Base-by-base conservation (phyloP, 2,888 invertebrate species). In the Coecobrya sp. region DNA sequence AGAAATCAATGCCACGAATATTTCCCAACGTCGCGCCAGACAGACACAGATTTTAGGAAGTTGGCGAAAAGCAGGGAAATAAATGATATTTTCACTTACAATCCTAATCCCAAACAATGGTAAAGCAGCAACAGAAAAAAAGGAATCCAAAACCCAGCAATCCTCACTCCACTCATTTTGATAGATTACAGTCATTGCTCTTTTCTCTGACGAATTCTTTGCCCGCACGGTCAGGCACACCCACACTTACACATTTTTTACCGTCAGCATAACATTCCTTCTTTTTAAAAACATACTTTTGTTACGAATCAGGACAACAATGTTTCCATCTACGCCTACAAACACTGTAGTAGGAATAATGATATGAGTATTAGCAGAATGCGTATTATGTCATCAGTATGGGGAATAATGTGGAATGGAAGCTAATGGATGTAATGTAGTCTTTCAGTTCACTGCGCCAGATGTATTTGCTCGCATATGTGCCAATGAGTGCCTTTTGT, bases 121-220 rank as follows among this genome's bases (percentile, higher is more conserved):
- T 16, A 68, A 11, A 68, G 30, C 30, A 68, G 5, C 62, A 16
- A 25, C 11, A 22, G 62, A 62, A 30, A 68, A 30, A 30, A 30
- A 30, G 8, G 68, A 30, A 68, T 68, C 16, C 25, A 8, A 73
- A 73, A n/a, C n/a, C 16, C 42, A 73, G 73, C n/a, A 68, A 68
- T 68, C 36, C 27, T 68, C 68, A 30, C 65, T 30, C 68, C 16
- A 68, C 68, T 68, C 68, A 68, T 68, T 68, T 68, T 68, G 68
- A 68, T 68, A 36, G 30, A 68, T 68, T 68, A 42, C 42, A 42
- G 73, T 42, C 73, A 73, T 73, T 73, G 73, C 73, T 73, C 73
- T 73, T 73, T 73, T 73, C 73, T 19, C 19, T 19, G 73, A 45
- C 73, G 16, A 73, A 36, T 42, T 36, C 42, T 73, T 42, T 73